Conservation (phyloP, 2,797 vertebrate genomes). For the Chromobotia macracanthus region DNA sequence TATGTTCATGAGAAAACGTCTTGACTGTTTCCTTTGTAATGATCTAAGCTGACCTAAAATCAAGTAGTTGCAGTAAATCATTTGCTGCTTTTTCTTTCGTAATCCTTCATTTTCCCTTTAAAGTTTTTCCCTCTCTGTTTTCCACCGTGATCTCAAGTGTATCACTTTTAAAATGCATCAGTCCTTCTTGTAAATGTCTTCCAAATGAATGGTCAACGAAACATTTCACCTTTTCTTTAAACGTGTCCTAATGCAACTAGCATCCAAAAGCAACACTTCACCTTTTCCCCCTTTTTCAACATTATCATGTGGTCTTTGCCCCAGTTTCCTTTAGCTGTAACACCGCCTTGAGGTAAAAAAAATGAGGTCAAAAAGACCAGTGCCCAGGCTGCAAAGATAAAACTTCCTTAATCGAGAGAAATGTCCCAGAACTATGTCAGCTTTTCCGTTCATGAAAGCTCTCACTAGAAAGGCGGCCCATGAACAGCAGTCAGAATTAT, state of each 20-base stretch:
- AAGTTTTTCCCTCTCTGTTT: background rate
- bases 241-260: slow-evolving; percentile 14
- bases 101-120: background rate
- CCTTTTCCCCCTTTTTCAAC: background rate
- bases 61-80: background rate
- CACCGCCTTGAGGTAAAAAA: slow-evolving; percentile 15
- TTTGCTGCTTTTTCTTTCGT: background rate
- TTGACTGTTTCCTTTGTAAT: slow-evolving; percentile 49
- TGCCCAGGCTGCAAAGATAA: slow-evolving; percentile 51
- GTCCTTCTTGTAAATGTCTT: background rate
- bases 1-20: slow-evolving; percentile 53
- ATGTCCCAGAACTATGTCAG: slow-evolving; percentile 61
- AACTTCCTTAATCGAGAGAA: slow-evolving; percentile 67
- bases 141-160: background rate
- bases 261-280: background rate
- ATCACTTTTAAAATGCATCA: background rate
- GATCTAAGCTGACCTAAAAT: slow-evolving; percentile 11
- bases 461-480: slow-evolving; percentile 66
- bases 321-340: background rate
- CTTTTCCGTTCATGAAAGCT: slow-evolving; percentile 75
- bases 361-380: no score
- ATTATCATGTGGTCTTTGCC: slow-evolving; percentile 17
- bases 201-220: background rate
- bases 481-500: slow-evolving; percentile 66
- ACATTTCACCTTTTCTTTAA: background rate